Evolutionary conservation across 2,113 vertebrate genomes (phyloP).

Genomic region (Cephalopterus ornatus): DNA sequence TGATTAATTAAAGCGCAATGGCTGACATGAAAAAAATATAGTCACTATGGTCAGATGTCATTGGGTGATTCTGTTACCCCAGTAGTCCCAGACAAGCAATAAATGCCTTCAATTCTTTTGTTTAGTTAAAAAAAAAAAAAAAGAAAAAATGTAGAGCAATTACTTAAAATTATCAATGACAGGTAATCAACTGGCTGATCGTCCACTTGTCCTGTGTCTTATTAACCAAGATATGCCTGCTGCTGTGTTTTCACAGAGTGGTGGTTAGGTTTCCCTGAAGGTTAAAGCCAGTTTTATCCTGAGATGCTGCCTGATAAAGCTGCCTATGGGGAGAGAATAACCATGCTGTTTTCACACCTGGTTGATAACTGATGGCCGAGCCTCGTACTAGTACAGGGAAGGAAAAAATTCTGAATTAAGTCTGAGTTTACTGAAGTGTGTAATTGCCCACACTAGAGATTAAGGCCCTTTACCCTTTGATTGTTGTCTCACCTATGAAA

Average conservation of each 20-base stretch:
- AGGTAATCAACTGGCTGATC: neutral
- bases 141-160: neutral
- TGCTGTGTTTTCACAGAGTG: neutral
- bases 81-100: neutral
- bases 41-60: neutral
- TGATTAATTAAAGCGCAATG: neutral
- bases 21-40: neutral
- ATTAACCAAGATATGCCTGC: neutral
- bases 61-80: neutral
- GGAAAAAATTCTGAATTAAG: neutral
- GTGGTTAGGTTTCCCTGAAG: neutral
- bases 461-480: neutral
- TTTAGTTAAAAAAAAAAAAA: neutral
- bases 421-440: neutral
- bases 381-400: neutral
- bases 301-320: neutral
- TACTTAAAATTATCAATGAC: neutral
- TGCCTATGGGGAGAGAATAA: neutral
- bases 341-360: slow-evolving; percentile 37
- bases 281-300: neutral
- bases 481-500: neutral
- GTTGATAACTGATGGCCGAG: neutral
- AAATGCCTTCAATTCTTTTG: neutral
- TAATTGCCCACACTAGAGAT: neutral
- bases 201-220: neutral